Evolutionary conservation across 2,888 invertebrate genomes (phyloP).

Genomic region (Erebia aethiops): DNA sequence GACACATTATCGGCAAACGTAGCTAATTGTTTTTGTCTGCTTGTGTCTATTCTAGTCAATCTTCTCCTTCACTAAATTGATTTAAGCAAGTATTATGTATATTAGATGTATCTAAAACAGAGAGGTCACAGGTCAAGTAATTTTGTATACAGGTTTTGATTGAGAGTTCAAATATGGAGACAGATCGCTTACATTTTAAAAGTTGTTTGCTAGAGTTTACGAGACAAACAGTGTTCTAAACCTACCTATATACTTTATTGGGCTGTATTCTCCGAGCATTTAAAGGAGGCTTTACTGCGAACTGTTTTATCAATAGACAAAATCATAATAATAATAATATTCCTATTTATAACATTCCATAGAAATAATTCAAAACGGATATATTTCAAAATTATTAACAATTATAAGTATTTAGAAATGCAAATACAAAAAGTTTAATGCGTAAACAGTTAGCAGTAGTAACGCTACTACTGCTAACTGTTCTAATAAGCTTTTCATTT

Average conservation of each 20-base stretch:
- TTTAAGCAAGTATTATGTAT: constrained; percentile 4
- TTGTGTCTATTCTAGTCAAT: not conserved
- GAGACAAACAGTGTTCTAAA: not conserved
- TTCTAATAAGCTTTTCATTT: too few species aligned
- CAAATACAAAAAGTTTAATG: too few species aligned
- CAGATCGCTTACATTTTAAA: not conserved
- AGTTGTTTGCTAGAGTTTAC: not conserved
- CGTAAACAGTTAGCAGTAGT: too few species aligned
- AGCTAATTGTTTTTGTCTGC: not conserved
- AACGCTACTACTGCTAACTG: too few species aligned
- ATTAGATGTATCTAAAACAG: constrained; percentile 17
- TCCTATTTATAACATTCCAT: too few species aligned
- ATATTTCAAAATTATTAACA: too few species aligned
- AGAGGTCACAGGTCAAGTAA: constrained; percentile 30
- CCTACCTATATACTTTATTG: not conserved
- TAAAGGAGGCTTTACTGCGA: not conserved
- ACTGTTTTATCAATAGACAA: too few species aligned
- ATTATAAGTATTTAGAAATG: too few species aligned
- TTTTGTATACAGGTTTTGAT: constrained; percentile 23
- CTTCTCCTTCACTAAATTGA: constrained; percentile 9
- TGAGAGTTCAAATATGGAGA: constrained; percentile 3
- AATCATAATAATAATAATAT: too few species aligned
- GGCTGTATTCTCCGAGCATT: not conserved
- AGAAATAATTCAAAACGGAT: too few species aligned
- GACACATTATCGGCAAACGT: not conserved